phyloP scores from a whole-genome alignment of 2,888 invertebrate genomes.

The Ceratothoa steindachneri region DNA sequence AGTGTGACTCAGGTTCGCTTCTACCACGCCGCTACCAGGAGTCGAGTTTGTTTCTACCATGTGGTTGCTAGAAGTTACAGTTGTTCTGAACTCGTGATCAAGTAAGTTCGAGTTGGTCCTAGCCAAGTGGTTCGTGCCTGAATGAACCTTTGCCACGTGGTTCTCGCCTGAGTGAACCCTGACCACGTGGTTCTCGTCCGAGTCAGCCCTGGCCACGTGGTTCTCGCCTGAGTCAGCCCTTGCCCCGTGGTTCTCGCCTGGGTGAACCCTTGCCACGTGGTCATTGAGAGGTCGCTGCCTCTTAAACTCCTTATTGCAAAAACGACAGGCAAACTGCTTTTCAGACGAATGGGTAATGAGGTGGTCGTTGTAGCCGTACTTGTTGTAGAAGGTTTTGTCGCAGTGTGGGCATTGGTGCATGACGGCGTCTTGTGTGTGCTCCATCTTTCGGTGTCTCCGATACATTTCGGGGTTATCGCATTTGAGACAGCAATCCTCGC shows the following conservation, averaged over 20 bases:
- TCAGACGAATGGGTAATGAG: constrained; percentile 33
- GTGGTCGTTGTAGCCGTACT: constrained; percentile 37
- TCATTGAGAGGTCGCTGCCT: constrained; percentile 35
- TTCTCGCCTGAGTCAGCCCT: too few relatives aligned
- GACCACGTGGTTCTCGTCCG: constrained; percentile 31
- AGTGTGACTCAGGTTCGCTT: too few relatives aligned
- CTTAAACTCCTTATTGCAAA: constrained; percentile 41
- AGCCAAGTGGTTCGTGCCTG: constrained; percentile 1
- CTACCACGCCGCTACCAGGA: too few relatives aligned
- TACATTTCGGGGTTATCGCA: constrained; percentile 33
- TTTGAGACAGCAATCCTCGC: constrained; percentile 32
- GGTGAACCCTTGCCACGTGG: constrained; percentile 31
- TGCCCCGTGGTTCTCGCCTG: background rate
- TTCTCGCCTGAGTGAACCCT: constrained; percentile 31
- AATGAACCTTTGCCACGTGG: constrained; percentile 32
- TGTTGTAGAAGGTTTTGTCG: constrained; percentile 37
- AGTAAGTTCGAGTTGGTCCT: too few relatives aligned
- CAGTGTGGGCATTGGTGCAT: constrained; percentile 33
- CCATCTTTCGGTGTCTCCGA: constrained; percentile 29
- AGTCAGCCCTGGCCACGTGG: too few relatives aligned
- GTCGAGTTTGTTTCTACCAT: too few relatives aligned
- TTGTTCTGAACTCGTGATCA: too few relatives aligned
- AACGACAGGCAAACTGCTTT: constrained; percentile 25
- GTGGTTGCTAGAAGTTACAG: too few relatives aligned
- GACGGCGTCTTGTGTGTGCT: constrained; percentile 26